phyloP scores from a whole-genome alignment of 1,140 invertebrate genomes.

The Anadara kagoshimensis region DNA sequence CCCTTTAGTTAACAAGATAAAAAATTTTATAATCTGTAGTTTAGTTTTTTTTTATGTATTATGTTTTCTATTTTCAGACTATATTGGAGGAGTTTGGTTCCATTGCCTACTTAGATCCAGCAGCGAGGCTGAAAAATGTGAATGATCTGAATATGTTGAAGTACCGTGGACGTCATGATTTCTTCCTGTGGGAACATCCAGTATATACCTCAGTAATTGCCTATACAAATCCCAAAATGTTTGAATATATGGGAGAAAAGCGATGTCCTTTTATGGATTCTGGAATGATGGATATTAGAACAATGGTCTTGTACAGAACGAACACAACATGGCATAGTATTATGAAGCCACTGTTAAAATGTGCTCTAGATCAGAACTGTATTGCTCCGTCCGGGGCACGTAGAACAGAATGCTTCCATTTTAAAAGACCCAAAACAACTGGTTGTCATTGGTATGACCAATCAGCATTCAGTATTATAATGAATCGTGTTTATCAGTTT shows the following conservation, averaged over 20 bases:
- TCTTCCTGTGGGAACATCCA: slow-evolving; percentile 57
- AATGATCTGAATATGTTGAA: slow-evolving; percentile 51
- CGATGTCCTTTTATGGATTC: slow-evolving; percentile 55
- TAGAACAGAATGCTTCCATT: slow-evolving; percentile 58
- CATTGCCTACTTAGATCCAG: slow-evolving; percentile 57
- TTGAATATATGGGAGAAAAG: slow-evolving; percentile 54
- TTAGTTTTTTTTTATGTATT: not conserved
- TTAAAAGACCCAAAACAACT: slow-evolving; percentile 60
- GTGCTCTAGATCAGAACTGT: slow-evolving; percentile 58
- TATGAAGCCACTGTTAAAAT: slow-evolving; percentile 66
- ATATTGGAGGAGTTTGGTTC: slow-evolving; percentile 61
- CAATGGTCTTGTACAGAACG: slow-evolving; percentile 60
- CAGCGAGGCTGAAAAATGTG: slow-evolving; percentile 47
- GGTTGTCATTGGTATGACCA: slow-evolving; percentile 67
- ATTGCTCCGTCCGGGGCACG: slow-evolving; percentile 54
- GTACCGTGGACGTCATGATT: slow-evolving; percentile 48
- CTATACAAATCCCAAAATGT: slow-evolving; percentile 60
- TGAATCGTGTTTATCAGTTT: slow-evolving; percentile 57
- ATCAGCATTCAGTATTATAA: slow-evolving; percentile 61
- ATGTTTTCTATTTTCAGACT: slow-evolving; percentile 26
- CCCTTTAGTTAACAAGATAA: no score
- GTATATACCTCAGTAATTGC: slow-evolving; percentile 44
- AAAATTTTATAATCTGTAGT: not conserved
- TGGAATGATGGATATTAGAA: slow-evolving; percentile 52
- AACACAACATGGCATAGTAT: slow-evolving; percentile 54